A percentile compares a stretch with the other conserved stretches of the same genome.
Evolutionary conservation across 1,140 invertebrate species (phyloP).

Genomic region (Bombyx mori): ASM3026992v2 NC_085122.1:10305501-10306000

Average conservation of each 20-base stretch:
- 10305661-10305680: constrained; percentile 1
- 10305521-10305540: constrained; percentile 33
- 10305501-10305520: constrained; percentile 16
- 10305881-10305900: constrained; percentile 18
- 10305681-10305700: too few relatives aligned
- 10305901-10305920: constrained; percentile 12
- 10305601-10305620: constrained; percentile 13
- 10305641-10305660: constrained; percentile 8
- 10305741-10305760: not conserved
- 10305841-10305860: constrained; percentile 9
- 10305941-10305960: not conserved
- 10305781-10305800: not conserved
- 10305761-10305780: not conserved
- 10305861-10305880: constrained; percentile 13
- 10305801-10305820: constrained; percentile 26
- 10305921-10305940: constrained; percentile 12
- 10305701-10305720: constrained; percentile 9
- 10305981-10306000: too few relatives aligned
- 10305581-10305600: constrained; percentile 13
- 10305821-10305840: constrained; percentile 18
- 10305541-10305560: constrained; percentile 17
- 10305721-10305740: constrained; percentile 3
- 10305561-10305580: constrained; percentile 18
- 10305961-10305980: too few relatives aligned
- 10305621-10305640: constrained; percentile 18